Conservation (phyloP, 2,113 vertebrate species). For the Malurus elegans region DNA sequence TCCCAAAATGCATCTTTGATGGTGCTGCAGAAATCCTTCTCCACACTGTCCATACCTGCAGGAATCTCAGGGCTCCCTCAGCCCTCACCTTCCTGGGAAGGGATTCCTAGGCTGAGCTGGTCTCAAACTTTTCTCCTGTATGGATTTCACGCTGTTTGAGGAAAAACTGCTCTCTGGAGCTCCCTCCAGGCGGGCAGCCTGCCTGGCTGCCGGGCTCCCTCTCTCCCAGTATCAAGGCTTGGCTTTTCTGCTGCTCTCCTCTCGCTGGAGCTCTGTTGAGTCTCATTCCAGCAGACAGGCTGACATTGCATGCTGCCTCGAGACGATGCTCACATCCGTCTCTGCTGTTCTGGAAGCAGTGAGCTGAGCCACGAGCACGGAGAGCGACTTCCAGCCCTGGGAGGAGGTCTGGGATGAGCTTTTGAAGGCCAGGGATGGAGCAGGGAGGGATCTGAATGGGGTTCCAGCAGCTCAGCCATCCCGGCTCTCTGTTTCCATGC, state of each 20-base stretch:
- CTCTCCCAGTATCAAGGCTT: fast-evolving
- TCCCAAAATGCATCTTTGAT: not conserved
- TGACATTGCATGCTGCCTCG: not conserved
- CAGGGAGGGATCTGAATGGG: fast-evolving
- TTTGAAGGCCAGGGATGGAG: not conserved
- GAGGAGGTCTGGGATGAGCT: not conserved
- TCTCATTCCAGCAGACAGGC: not conserved
- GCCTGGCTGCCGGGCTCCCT: not conserved
- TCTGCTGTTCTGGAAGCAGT: not conserved
- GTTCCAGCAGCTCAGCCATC: not conserved
- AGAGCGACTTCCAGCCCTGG: fast-evolving
- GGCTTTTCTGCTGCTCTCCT: not conserved
- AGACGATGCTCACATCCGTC: not conserved
- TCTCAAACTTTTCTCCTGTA: not conserved
- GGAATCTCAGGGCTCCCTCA: not conserved
- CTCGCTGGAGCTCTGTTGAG: not conserved
- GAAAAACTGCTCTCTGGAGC: not conserved
- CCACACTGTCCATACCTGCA: not conserved
- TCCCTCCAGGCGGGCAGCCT: not conserved
- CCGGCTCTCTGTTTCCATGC: fast-evolving
- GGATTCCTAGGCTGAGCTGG: not conserved
- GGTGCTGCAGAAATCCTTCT: not conserved
- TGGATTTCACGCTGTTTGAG: fast-evolving
- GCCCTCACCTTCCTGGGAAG: not conserved
- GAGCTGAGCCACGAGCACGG: fast-evolving